Base-by-base conservation (phyloP, 2,113 vertebrate genomes). In the Syngnathoides biaculeatus region DNA sequence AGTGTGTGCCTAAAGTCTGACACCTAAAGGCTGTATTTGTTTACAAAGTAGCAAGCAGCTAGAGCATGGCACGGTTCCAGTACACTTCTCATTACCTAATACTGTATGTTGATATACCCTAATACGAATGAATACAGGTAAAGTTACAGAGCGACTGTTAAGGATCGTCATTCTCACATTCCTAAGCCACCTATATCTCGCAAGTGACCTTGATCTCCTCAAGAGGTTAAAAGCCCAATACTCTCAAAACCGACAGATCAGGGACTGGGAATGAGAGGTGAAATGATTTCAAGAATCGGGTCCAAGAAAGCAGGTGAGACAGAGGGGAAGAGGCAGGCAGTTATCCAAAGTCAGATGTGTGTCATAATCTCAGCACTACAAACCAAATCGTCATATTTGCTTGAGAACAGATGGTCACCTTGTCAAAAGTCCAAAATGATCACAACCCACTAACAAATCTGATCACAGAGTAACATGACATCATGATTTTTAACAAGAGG, bases 401-500 rank as follows among this genome's bases (percentile, higher is more conserved):
- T 26, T 55, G 22, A 14, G 35, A n/a, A 58, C 27, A 38, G 27
- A 59, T 38, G 53, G 26, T 64, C 19, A 39, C 27, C 11, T 10
- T 2, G 19, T 53, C 20, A 48, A 52, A 75, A 71, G 68, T 42
- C 63, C 5, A 63, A 60, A 38, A 35, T 22, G 27, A 8, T 64
- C 56, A 45, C 3, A 35, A 69, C 73, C 61, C 35, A 69, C 40
- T 74, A 72, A 59, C 59, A 72, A 53, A 61, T 68, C 22, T 69
- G 57, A 66, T 64, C 64, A 13, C 26, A 48, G 19, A n/a, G 35
- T 4, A 50, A 76, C 64, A 65, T 40, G 52, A 66, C 50, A 73
- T 71, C 73, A 68, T 73, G 66, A 66, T 64, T 67, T 67, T 20
- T 66, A 74, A 76, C 62, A 69, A 72, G 56, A 75, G 68, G 0